A percentile compares a stretch with the other conserved stretches of the same genome.
phyloP scores from a whole-genome alignment of 2,888 invertebrate genomes.

The Cryptus armator region DNA sequence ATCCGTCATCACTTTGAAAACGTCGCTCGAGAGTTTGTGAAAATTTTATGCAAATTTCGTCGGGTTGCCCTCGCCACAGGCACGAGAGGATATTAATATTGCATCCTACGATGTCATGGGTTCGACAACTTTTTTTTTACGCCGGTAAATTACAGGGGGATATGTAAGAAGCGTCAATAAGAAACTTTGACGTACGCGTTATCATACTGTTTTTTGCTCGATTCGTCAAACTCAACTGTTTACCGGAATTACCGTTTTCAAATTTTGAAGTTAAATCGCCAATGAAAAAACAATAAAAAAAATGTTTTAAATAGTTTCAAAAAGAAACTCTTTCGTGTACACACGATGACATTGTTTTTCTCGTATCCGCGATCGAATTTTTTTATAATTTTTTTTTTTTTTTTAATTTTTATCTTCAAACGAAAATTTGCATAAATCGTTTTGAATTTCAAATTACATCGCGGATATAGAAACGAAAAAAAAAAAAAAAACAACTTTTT shows the following conservation, averaged over 20 bases:
- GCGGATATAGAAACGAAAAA: background rate
- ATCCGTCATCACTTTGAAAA: background rate
- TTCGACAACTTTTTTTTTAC: conserved; percentile 10
- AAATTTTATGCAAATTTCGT: conserved; percentile 18
- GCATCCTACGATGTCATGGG: conserved; percentile 35
- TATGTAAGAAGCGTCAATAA: background rate
- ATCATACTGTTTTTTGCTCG: background rate
- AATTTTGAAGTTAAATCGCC: too few species aligned
- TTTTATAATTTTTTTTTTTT: too few species aligned
- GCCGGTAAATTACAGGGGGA: background rate
- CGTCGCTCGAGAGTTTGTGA: conserved; percentile 9
- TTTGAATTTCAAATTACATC: background rate
- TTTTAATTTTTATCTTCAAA: too few species aligned
- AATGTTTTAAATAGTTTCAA: too few species aligned
- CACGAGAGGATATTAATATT: conserved; percentile 28
- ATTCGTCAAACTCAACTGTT: background rate
- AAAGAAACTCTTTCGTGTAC: too few species aligned
- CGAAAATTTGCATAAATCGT: too few species aligned
- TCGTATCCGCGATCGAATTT: too few species aligned
- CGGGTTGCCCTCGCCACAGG: conserved; percentile 32
- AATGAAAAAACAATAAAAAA: too few species aligned
- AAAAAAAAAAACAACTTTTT: background rate
- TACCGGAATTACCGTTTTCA: background rate
- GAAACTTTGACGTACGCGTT: conserved; percentile 12
- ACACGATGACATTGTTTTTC: too few species aligned